phyloP scores from a whole-genome alignment of 2,113 vertebrate genomes.

The Rhizomys pruinosus region DNA sequence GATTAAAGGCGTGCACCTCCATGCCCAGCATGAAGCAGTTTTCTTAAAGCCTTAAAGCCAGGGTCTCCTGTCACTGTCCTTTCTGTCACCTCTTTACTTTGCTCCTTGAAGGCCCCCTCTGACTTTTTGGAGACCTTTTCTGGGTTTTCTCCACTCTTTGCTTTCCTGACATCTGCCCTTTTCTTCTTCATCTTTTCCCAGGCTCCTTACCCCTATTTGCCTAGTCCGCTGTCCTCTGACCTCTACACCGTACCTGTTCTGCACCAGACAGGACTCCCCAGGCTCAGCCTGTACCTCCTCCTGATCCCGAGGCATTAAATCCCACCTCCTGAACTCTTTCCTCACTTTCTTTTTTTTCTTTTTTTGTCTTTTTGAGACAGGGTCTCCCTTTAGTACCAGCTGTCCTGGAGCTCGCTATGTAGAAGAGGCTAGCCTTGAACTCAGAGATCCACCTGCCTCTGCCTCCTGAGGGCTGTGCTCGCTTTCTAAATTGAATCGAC shows the following conservation, averaged over 20 bases:
- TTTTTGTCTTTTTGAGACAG: no score
- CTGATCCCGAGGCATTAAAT: slow-evolving; percentile 9
- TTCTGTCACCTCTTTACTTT: no score
- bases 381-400: no score
- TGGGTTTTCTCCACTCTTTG: slow-evolving; percentile 13
- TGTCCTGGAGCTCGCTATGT: no score
- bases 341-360: no score
- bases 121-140: neutral
- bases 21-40: no score
- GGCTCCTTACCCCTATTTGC: neutral
- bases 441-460: no score
- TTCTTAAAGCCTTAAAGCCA: slow-evolving; percentile 33
- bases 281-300: neutral
- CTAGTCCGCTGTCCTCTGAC: neutral
- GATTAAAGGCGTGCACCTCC: no score
- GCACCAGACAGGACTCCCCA: neutral
- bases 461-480: no score
- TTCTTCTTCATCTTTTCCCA: neutral
- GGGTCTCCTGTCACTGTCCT: neutral
- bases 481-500: slow-evolving; percentile 43
- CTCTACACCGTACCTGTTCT: neutral
- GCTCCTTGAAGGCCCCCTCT: no score
- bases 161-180: neutral
- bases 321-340: neutral
- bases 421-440: no score